A percentile compares a stretch with the other conserved stretches of the same genome.
Evolutionary conservation across 92 coral and sea anemone species (phyloP).

Genomic region (Palythoa heliodiscus): DNA sequence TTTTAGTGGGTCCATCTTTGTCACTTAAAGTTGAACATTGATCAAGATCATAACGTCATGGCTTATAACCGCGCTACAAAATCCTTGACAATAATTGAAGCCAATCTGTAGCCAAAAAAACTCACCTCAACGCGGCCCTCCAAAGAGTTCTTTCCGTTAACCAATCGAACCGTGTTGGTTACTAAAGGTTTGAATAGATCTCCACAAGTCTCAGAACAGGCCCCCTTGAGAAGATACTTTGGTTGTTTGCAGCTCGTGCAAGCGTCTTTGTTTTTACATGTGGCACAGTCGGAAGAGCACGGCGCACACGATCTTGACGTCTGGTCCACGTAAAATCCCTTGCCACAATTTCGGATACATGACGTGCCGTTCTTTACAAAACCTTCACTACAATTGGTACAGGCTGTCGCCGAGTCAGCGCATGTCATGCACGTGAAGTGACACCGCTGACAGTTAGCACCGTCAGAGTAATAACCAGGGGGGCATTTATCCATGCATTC

Average conservation of each 20-base stretch:
- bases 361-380: conserved; percentile 53
- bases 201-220: conserved; percentile 46
- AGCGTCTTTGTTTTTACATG: conserved; percentile 44
- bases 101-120: background rate
- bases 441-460: conserved; percentile 59
- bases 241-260: conserved; percentile 72
- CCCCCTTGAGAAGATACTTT: conserved; percentile 33
- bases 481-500: conserved; percentile 69
- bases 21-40: too few relatives aligned
- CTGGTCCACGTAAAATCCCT: conserved; percentile 51
- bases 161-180: conserved; percentile 61
- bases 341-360: conserved; percentile 67
- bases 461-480: conserved; percentile 59
- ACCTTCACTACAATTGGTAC: conserved; percentile 58
- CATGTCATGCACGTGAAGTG: conserved; percentile 66
- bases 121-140: conserved; percentile 85
- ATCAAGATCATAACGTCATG: too few relatives aligned
- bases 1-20: too few relatives aligned
- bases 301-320: conserved; percentile 41
- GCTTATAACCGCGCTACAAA: too few relatives aligned
- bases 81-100: too few relatives aligned
- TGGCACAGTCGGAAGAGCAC: conserved; percentile 59
- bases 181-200: conserved; percentile 49
- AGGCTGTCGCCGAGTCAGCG: conserved; percentile 30
- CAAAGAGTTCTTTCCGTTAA: conserved; percentile 51